Base-by-base conservation (phyloP, 2,797 vertebrate species). In the Lacerta agilis region DNA sequence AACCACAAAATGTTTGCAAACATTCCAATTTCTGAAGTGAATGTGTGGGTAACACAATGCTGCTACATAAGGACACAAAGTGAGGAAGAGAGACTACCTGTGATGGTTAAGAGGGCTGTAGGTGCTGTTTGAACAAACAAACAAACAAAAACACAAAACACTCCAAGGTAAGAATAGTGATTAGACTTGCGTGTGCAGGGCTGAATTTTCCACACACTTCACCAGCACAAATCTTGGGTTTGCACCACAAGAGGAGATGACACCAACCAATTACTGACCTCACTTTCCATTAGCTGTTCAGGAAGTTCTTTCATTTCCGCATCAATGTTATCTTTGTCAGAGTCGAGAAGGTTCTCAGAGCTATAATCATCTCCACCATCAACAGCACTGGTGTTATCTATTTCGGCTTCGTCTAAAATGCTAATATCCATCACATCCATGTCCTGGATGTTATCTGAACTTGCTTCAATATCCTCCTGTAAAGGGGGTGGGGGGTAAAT, bases 391-490 rank as follows among this genome's bases (percentile, higher is more conserved):
- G 97, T 95, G 0, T 98, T 98, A 80, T 98, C 98, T 15, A 98
- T 98, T 79, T 98, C 98, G 0, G 98, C 98, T 85, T 99, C 98
- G 76, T 99, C 98, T 83, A 98, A 92, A 1, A 99, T 96, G 4
- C 97, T 99, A 95, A 99, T 99, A 91, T 99, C 98, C 92, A 98
- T 97, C 96, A 98, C 98, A 94, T 99, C 98, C 93, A 99, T 99
- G 43, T 99, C 98, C 86, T 98, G 98, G 93, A 99, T 96, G 86
- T 96, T 98, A 69, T 99, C 98, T n/a, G 97, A 94, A 3, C 97
- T 97, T 15, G 98, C 97, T 87, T 98, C 98, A 1, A 96, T 95
- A 45, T 98, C 98, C 25, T 98, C 98, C 98, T 98, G 85, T 0
- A 78, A 38, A 38, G n/a, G 80, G 36, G 75, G 83, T 20, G 69